Percentiles rank a stretch among this genome's conserved stretches.
Evolutionary conservation across 2,888 invertebrate genomes (phyloP).

Genomic region (Busseola fusca): DNA sequence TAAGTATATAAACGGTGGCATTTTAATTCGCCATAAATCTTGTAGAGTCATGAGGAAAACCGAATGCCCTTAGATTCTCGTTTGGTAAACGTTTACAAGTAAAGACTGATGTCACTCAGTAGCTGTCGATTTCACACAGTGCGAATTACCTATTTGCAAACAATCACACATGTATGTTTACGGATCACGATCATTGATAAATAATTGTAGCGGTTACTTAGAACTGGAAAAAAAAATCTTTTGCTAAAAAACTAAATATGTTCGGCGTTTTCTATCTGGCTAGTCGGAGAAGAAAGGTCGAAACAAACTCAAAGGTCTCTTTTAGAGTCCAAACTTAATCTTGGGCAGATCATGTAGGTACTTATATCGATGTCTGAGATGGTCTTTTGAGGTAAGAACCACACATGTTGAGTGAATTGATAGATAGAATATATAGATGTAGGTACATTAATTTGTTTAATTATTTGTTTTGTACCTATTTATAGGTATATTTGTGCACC

Average conservation of each 20-base stretch:
- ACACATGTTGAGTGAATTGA: too few relatives aligned
- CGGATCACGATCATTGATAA: constrained; percentile 1
- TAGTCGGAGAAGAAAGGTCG: too few relatives aligned
- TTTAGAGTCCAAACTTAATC: too few relatives aligned
- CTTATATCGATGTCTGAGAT: too few relatives aligned
- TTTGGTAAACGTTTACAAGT: constrained; percentile 10
- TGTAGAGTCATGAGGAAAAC: constrained; percentile 38
- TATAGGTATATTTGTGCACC: too few relatives aligned
- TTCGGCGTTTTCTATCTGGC: too few relatives aligned
- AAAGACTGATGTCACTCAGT: constrained; percentile 59
- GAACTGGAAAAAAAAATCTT: background rate
- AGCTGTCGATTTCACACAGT: constrained; percentile 45
- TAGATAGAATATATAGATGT: too few relatives aligned
- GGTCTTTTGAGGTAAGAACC: too few relatives aligned
- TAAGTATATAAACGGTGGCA: constrained; percentile 13
- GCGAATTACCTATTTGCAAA: constrained; percentile 59
- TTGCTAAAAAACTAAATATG: background rate
- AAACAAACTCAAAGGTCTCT: too few relatives aligned
- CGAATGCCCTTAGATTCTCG: constrained; percentile 18
- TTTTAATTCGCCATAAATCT: constrained; percentile 19
- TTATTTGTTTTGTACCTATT: too few relatives aligned
- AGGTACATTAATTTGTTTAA: too few relatives aligned
- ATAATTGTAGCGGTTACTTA: constrained; percentile 1
- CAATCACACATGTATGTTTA: constrained; percentile 22
- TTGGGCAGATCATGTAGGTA: too few relatives aligned